Evolutionary conservation across 1,140 invertebrate species (phyloP).

Genomic region (Calephelis nemesis): DNA sequence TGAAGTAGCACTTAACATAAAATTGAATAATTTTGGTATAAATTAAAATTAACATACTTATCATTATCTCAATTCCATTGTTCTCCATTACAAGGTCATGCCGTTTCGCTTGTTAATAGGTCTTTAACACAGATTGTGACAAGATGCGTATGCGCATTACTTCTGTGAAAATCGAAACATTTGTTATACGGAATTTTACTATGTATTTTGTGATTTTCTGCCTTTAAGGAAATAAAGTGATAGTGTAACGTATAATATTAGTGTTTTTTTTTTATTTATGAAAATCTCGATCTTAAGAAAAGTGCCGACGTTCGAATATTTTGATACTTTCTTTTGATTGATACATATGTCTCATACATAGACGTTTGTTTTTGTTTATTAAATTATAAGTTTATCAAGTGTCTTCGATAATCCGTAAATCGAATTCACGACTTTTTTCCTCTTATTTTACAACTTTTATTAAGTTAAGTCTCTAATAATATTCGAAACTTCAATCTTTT

Average conservation of each 20-base stretch:
- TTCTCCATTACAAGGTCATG: slow-evolving; percentile 40
- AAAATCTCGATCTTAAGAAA: too few species aligned
- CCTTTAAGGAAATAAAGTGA: not conserved
- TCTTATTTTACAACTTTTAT: too few species aligned
- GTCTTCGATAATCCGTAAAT: too few species aligned
- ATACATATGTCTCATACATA: too few species aligned
- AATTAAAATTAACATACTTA: not conserved
- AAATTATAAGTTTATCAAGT: too few species aligned
- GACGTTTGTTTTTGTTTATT: too few species aligned
- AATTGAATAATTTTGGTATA: not conserved
- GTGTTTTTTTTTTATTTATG: too few species aligned
- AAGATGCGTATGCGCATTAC: slow-evolving; percentile 8
- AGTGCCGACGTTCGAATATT: too few species aligned
- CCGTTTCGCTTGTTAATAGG: slow-evolving; percentile 26
- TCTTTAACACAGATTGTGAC: slow-evolving; percentile 27
- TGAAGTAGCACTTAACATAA: not conserved
- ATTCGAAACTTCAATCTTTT: too few species aligned
- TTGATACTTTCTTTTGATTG: too few species aligned
- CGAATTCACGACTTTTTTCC: too few species aligned
- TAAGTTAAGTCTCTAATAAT: too few species aligned
- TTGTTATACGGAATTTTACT: not conserved
- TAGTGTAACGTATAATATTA: not conserved
- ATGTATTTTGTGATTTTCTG: not conserved
- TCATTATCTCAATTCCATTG: not conserved
- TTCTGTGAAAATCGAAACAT: not conserved